Evolutionary conservation across 2,888 invertebrate species (phyloP).

Genomic region (Gnatocerus cornutus): DNA sequence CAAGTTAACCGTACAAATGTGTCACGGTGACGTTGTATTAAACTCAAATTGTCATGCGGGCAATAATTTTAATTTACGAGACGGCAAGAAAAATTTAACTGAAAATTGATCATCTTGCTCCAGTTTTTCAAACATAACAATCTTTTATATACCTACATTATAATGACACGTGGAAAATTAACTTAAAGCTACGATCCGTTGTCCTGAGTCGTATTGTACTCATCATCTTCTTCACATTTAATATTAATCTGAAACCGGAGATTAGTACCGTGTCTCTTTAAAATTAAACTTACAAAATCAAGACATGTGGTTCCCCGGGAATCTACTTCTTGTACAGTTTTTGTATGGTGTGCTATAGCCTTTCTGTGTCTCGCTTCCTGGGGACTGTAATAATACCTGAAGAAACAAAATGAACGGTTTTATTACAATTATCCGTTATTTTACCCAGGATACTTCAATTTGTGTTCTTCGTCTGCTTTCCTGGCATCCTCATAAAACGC

Average conservation of each 20-base stretch:
- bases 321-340: constrained; percentile 5
- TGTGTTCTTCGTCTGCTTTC: constrained; percentile 70
- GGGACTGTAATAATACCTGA: constrained; percentile 37
- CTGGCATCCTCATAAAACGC: constrained; percentile 69
- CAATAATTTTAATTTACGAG: too few species aligned
- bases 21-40: too few species aligned
- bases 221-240: constrained; percentile 20
- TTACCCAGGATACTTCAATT: constrained; percentile 65
- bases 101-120: too few species aligned
- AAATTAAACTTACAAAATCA: constrained; percentile 18
- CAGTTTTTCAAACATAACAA: too few species aligned
- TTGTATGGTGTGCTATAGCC: constrained; percentile 12
- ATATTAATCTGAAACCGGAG: constrained; percentile 23
- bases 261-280: not conserved
- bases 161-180: too few species aligned
- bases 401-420: not conserved
- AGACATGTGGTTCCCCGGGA: not conserved
- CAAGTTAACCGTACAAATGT: too few species aligned
- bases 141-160: too few species aligned
- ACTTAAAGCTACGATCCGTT: not conserved
- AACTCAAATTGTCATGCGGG: too few species aligned
- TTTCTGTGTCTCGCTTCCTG: constrained; percentile 37
- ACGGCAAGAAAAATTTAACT: too few species aligned
- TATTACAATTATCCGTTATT: not conserved
- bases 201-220: not conserved